Conservation (phyloP, 2,113 vertebrate genomes). For the Mohoua ochrocephala region DNA sequence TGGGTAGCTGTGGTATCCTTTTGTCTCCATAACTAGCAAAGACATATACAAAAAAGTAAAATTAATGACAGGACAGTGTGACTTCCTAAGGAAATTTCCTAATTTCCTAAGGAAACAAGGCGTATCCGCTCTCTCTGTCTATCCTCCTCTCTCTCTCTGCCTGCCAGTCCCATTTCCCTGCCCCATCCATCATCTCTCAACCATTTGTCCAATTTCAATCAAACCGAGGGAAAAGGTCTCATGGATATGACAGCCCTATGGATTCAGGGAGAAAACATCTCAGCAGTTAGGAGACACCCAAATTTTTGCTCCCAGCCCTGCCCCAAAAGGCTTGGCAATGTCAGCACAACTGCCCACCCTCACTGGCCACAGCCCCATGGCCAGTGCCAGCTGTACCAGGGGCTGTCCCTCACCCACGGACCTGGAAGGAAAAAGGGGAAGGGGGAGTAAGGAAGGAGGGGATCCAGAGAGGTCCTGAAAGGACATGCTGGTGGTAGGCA, state of each 20-base stretch:
- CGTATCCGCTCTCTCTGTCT: conserved; percentile 17
- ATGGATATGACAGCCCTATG: neutral
- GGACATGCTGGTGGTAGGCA: rapidly evolving
- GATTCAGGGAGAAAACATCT: neutral
- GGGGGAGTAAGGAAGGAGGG: neutral
- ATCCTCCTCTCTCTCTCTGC: conserved; percentile 10
- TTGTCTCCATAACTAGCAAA: conserved; percentile 91
- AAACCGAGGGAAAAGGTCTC: neutral
- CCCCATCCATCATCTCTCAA: conserved; percentile 24
- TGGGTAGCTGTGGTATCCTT: conserved; percentile 93
- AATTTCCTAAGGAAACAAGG: conserved; percentile 60
- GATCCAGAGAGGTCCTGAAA: neutral
- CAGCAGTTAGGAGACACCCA: neutral
- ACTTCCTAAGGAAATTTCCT: conserved; percentile 57
- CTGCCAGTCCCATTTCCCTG: conserved; percentile 1
- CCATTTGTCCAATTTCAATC: conserved; percentile 21
- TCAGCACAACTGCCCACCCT: neutral
- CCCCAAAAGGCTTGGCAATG: neutral
- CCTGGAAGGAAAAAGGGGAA: neutral
- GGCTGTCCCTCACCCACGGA: neutral
- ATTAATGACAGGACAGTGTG: conserved; percentile 36
- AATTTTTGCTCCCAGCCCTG: neutral
- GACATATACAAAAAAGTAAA: conserved; percentile 58
- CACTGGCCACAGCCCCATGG: rapidly evolving
- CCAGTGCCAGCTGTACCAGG: neutral